Evolutionary conservation across 2,797 vertebrate species (phyloP), one percentile per base, ranked within the genome.

Genomic region (Gambusia yucatana): DNA sequence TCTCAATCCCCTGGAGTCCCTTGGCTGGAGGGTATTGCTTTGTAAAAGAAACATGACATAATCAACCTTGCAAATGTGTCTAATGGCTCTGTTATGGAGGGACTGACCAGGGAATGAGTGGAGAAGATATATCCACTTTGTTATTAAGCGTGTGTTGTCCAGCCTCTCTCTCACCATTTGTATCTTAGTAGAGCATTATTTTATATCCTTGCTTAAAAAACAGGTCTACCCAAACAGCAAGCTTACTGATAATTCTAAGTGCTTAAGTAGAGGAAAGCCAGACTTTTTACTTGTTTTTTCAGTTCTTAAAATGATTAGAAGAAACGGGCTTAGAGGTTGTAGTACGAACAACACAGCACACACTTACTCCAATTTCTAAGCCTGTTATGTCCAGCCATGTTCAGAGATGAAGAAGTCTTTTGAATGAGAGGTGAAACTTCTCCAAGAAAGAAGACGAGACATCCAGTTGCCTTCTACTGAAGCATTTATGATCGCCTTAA

Each of bases 11-110:
- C 92, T 84, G 79, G 91, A 90, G 92, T 93, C 86, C 75, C 76
- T 47, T 90, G 13, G 89, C 92, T 93, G 84, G 85, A 92, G 90
- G 90, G 87, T 94, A 91, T 90, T 91, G 87, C 91, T 91, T 91
- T 92, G 91, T 91, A 88, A 94, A 90, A 92, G 85, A 90, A 92
- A 92, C 87, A 92, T 93, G 91, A 93, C 91, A 94, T 94, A 94
- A 94, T 90, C 89, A 92, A 89, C 93, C 92, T 93, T 92, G 91
- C 90, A 93, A 93, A 94, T 93, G 89, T 91, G 89, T 92, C 90
- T 93, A 90, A 93, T 94, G 92, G 88, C 83, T 91, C 92, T 93
- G 90, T 93, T 93, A 90, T 85, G 83, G 78, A 84, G 77, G 81
- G 78, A 88, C 72, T 63, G 82, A 80, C 71, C 79, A 76, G 22